Base-by-base conservation (phyloP, 2,113 vertebrate species). In the Cryptotis parvus region DNA sequence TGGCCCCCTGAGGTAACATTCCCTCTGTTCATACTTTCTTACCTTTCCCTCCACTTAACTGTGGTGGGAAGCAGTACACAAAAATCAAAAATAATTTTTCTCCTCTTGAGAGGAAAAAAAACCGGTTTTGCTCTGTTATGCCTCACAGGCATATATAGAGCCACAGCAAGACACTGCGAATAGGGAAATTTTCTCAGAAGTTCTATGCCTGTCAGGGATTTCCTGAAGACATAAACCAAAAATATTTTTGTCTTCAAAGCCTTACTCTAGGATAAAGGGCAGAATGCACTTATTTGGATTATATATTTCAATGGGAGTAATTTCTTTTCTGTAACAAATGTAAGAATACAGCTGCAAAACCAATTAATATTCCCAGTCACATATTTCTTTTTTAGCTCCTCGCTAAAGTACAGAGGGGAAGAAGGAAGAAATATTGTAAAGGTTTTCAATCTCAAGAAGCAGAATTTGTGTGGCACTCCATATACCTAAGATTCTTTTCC, bases 341-440 rank as follows among this genome's bases (percentile, higher is more conserved):
- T 80, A 68, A n/a, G 31, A 94, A 84, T 90, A 74, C 3, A 80
- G 52, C 55, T 93, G 33, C 45, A 94, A 94, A 96, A 85, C 76
- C 82, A 96, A 96, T 92, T 96, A 91, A 92, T 94, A 84, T n/a
- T n/a, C 55, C 66, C n/a, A 91, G 88, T 94, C n/a, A n/a, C 85
- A 84, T 95, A 92, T 96, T 94, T 92, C 84, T n/a, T n/a, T 90
- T 86, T 94, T 90, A 94, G 76, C 35, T 88, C 29, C 24, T 58
- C 1, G 6, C 69, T 65, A 91, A 93, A 94, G 55, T 41, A 82
- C n/a, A 83, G 87, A 91, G 35, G n/a, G 35, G 52, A 80, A 92
- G 52, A 15, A 80, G 35, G 45, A 41, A 75, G 70, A 95, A 96
- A 92, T 91, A 68, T 27, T 85, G 22, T 55, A 88, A 92, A 88